Evolutionary conservation across 2,888 invertebrate species (phyloP), one percentile per base, ranked within the genome.

Genomic region (Schrankia costaestrigalis): DNA sequence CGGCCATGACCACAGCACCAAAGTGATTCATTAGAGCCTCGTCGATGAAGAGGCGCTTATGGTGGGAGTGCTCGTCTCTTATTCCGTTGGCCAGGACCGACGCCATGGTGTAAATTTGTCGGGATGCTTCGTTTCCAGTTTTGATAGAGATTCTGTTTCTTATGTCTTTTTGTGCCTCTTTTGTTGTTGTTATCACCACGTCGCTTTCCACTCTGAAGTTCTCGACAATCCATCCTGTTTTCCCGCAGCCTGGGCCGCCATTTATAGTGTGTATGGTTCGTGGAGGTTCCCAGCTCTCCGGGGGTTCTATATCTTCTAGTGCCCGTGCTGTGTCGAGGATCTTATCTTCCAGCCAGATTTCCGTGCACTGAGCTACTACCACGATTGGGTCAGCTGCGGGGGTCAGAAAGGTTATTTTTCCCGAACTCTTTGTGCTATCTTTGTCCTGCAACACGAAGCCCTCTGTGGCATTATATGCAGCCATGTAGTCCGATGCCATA

Each of bases 11-110:
- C 2, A 21, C 4, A 2, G 21, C 45, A 3, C 54, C 54, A 18
- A 53, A 53, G 15, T 52, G 52, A 30, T 52, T 52, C 54, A 53
- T 53, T 2, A 19, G 4, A 4, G 19, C 19, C 31, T 54, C 50
- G 25, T 50, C 47, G 7, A 53, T 38, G 6, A 37, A 33, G 3
- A 35, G 5, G 5, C 49, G 36, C 9, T 31, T 23, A 11, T 15
- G 38, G 4, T 23, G 23, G n/a, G 10, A 9, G 10, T 43, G 13
- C 13, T 13, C 17, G 8, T 13, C 11, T 11, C 8, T 31, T n/a
- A 31, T 26, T 1, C 50, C 47, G 13, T 48, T 50, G 6, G 21
- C 40, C 18, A 47, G 18, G 4, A 47, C 31, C 8, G 45, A 47
- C 11, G 50, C 50, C 39, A 47, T 9, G 8, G 50, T 47, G 13